phyloP scores from a whole-genome alignment of 2,113 vertebrate species.

The Acrocephalus kingi region DNA sequence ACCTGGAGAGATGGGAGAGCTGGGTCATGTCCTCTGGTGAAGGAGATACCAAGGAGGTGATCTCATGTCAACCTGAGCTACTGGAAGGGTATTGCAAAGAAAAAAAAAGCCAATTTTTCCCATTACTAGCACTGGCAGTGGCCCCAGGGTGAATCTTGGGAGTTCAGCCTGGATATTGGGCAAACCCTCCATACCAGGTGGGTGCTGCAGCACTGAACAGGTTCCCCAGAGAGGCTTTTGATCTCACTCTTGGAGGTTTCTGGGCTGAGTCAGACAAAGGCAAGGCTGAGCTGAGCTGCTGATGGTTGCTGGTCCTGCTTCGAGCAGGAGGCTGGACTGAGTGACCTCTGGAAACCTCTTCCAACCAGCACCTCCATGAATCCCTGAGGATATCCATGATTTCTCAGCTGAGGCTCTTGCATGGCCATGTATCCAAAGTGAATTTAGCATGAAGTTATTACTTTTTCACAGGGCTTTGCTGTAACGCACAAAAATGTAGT shows the following conservation, averaged over 20 bases:
- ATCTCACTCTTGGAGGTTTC: not conserved
- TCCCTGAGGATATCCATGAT: fast-evolving
- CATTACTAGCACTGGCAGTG: not conserved
- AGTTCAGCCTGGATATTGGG: not conserved
- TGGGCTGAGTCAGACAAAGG: not conserved
- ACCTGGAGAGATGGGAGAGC: fast-evolving
- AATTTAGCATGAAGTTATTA: not conserved
- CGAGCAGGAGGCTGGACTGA: not conserved
- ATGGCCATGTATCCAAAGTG: fast-evolving
- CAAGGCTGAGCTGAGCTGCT: not conserved
- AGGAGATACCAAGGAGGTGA: not conserved
- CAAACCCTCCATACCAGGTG: not conserved
- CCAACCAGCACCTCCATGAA: not conserved
- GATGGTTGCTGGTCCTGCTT: not conserved
- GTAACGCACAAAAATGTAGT: not conserved
- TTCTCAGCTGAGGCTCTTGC: not conserved
- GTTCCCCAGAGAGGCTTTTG: not conserved
- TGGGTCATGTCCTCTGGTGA: not conserved
- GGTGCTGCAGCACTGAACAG: not conserved
- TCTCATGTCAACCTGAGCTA: not conserved
- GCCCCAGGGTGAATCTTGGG: not conserved
- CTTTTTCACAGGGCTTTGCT: not conserved
- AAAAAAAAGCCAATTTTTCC: not conserved
- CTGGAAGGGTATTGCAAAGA: not conserved
- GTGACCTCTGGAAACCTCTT: not conserved